Evolutionary conservation across 2,113 vertebrate genomes (phyloP).

Genomic region (Sterna hirundo): DNA sequence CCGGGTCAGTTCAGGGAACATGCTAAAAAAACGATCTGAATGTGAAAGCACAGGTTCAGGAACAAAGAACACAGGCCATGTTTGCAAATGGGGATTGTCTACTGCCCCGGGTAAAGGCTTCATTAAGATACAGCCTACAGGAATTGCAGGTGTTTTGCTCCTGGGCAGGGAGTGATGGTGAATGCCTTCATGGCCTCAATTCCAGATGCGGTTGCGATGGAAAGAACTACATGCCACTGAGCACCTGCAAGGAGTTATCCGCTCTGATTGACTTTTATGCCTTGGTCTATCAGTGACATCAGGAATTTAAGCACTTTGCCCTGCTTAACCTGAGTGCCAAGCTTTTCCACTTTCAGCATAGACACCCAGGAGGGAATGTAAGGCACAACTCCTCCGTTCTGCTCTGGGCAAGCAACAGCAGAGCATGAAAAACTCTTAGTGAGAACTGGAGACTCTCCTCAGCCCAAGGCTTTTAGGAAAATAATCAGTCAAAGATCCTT

Average conservation of each 20-base stretch:
- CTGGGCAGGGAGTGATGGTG: background rate
- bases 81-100: background rate
- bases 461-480: background rate
- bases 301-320: background rate
- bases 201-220: background rate
- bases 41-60: background rate
- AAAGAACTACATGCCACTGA: background rate
- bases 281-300: background rate
- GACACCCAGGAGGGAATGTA: background rate
- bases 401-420: background rate
- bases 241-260: background rate
- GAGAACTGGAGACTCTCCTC: background rate
- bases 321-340: background rate
- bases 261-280: background rate
- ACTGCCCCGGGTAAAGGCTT: background rate
- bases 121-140: background rate
- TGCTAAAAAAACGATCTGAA: background rate
- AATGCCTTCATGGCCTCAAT: background rate
- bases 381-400: background rate
- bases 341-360: background rate
- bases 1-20: background rate
- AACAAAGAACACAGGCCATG: background rate
- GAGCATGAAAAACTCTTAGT: background rate
- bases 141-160: constrained; percentile 7
- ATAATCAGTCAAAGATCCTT: background rate